phyloP scores from a whole-genome alignment of 2,888 invertebrate species.

The Cybosia mesomella region DNA sequence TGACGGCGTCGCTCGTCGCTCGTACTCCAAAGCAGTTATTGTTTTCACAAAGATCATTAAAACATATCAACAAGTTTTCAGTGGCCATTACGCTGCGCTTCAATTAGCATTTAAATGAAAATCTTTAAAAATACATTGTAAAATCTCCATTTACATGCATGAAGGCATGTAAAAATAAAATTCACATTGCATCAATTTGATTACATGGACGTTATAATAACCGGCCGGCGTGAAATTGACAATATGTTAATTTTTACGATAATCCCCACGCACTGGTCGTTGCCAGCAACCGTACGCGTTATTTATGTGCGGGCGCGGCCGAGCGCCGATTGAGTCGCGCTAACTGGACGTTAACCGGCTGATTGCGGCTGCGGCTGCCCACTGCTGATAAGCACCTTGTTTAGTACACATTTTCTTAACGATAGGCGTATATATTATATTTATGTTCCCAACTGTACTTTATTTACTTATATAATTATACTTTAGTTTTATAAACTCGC shows the following conservation, averaged over 20 bases:
- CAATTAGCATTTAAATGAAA: constrained; percentile 37
- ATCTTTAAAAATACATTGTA: constrained; percentile 18
- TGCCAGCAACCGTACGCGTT: constrained; percentile 22
- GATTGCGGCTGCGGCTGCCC: constrained; percentile 29
- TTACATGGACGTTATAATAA: constrained; percentile 39
- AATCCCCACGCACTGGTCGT: constrained; percentile 43
- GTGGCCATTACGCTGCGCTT: background rate
- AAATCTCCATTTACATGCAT: constrained; percentile 25
- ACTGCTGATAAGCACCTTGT: background rate
- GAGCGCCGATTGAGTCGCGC: constrained; percentile 39
- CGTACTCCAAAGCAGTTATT: background rate
- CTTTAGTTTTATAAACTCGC: background rate
- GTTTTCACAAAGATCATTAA: background rate
- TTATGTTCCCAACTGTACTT: background rate
- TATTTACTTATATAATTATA: background rate
- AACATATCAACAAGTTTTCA: constrained; percentile 5
- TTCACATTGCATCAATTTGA: constrained; percentile 31
- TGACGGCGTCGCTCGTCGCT: too few relatives aligned
- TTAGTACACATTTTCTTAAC: background rate
- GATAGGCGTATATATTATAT: background rate
- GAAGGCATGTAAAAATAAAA: constrained; percentile 26
- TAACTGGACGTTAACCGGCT: constrained; percentile 46
- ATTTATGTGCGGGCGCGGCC: constrained; percentile 19
- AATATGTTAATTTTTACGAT: constrained; percentile 53
- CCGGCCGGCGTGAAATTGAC: constrained; percentile 46